A percentile compares a stretch with the other conserved stretches of the same genome.
phyloP scores from a whole-genome alignment of 1,140 invertebrate species.

The Varroa destructor region DNA sequence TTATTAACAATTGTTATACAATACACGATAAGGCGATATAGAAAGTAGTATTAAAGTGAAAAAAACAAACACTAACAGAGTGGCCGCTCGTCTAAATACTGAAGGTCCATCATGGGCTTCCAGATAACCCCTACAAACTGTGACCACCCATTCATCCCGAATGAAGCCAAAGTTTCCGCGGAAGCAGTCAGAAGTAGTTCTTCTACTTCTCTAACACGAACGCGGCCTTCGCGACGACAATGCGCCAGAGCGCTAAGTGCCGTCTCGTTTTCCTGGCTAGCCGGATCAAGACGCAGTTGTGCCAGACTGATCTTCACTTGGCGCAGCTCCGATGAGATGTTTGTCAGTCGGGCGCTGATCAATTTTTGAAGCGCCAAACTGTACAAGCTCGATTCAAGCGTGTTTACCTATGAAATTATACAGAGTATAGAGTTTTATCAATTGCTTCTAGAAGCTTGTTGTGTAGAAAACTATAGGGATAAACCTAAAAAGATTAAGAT shows the following conservation, averaged over 20 bases:
- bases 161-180: not conserved
- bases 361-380: not conserved
- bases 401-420: too few relatives aligned
- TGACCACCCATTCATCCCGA: not conserved
- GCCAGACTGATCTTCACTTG: not conserved
- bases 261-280: not conserved
- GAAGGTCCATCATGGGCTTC: constrained; percentile 19
- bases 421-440: too few relatives aligned
- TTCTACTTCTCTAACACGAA: not conserved
- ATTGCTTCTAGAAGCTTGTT: too few relatives aligned
- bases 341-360: not conserved
- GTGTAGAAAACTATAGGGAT: too few relatives aligned
- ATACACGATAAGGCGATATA: too few relatives aligned
- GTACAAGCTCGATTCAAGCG: not conserved
- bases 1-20: too few relatives aligned
- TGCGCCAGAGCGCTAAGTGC: not conserved
- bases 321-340: constrained; percentile 8
- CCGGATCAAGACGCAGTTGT: not conserved
- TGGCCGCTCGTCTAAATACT: constrained; percentile 5
- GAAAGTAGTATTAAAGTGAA: too few relatives aligned
- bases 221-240: not conserved
- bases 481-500: too few relatives aligned
- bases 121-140: constrained; percentile 16
- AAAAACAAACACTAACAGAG: constrained; percentile 1
- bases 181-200: constrained; percentile 7